Percentiles rank a stretch among this genome's conserved stretches.
These are phyloP conservation scores for Petroica traversi DNA, from an alignment of 2,113 vertebrate species.

Conservation along the genomic window DNA sequence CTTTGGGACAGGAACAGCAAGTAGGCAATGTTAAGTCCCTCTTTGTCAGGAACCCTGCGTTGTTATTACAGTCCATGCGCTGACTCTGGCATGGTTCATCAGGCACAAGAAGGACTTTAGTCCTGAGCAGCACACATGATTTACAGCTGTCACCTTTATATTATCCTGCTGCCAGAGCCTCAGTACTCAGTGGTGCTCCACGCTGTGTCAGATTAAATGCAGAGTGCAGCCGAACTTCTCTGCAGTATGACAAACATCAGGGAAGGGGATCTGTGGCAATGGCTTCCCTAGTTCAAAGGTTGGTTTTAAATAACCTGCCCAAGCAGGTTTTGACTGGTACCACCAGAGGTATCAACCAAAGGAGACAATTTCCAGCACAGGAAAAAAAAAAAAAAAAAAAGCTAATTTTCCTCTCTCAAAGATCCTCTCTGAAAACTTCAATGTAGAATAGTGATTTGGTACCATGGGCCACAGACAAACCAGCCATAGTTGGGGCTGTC, in stretches of 20 bases:
- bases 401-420: background rate
- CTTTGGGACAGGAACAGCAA: background rate
- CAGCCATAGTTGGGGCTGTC: background rate
- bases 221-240: background rate
- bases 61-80: background rate
- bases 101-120: background rate
- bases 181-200: background rate
- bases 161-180: background rate
- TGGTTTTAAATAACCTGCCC: background rate
- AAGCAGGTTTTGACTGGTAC: background rate
- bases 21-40: background rate
- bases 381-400: background rate
- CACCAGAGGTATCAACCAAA: background rate
- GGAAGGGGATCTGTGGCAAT: background rate
- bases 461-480: background rate
- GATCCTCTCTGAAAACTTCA: background rate
- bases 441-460: background rate
- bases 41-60: background rate
- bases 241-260: background rate
- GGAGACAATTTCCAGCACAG: background rate
- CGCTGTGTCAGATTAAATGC: background rate
- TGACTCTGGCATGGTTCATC: background rate
- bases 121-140: background rate
- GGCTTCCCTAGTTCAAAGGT: background rate
- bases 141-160: conserved; percentile 12